Conservation (phyloP, 2,888 invertebrate genomes). For the Polylopha cassiicola region DNA sequence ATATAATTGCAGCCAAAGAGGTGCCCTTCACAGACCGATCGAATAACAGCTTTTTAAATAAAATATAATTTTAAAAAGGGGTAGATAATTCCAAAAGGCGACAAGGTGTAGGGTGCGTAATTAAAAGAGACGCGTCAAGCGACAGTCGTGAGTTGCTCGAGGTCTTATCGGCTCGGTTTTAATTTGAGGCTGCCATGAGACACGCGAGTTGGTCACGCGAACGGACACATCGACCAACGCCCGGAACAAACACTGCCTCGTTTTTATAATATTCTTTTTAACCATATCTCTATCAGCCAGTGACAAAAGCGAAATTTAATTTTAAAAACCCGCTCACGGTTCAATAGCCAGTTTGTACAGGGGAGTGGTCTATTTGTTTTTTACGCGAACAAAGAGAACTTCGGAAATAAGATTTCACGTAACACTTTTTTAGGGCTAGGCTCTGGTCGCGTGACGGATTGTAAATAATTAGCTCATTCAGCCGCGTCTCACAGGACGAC, state of each 20-base stretch:
- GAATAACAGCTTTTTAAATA: slow-evolving; percentile 29
- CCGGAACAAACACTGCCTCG: slow-evolving; percentile 34
- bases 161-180: slow-evolving; percentile 72
- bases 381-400: slow-evolving; percentile 59
- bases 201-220: slow-evolving; percentile 74
- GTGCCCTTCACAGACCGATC: slow-evolving; percentile 2
- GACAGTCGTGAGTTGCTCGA: slow-evolving; percentile 71
- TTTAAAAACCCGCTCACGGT: slow-evolving; percentile 30
- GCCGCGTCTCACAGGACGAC: slow-evolving; percentile 58
- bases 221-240: slow-evolving; percentile 49
- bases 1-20: no score
- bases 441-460: slow-evolving; percentile 67
- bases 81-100: slow-evolving; percentile 47
- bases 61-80: slow-evolving; percentile 57
- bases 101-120: slow-evolving; percentile 70
- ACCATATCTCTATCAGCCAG: slow-evolving; percentile 51
- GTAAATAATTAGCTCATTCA: slow-evolving; percentile 74
- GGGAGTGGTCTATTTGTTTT: slow-evolving; percentile 52
- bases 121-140: slow-evolving; percentile 69
- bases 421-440: slow-evolving; percentile 61
- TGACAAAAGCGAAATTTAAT: slow-evolving; percentile 33
- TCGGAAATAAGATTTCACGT: slow-evolving; percentile 76
- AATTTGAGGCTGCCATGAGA: slow-evolving; percentile 72
- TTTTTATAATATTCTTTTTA: slow-evolving; percentile 60
- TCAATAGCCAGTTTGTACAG: slow-evolving; percentile 34